Base-by-base conservation (phyloP, 2,888 invertebrate genomes). In the Drosophila pegasa region DNA sequence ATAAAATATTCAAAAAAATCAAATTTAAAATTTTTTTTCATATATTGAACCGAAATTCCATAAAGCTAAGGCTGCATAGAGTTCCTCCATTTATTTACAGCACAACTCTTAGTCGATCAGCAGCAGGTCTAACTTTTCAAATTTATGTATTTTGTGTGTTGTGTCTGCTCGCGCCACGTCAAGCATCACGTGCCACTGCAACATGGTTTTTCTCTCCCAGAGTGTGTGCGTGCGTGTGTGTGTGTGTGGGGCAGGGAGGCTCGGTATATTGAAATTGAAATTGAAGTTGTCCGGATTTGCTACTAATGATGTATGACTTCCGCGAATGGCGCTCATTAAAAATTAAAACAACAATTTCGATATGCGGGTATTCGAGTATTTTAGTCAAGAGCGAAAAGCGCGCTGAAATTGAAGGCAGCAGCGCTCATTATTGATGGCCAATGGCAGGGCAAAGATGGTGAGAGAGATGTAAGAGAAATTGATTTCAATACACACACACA, bases 281-380 rank as follows among this genome's bases (percentile, higher is more conserved):
- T 75, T 61, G 67, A 66, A 72, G 78, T 69, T 75, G 58, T 18
- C 82, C 87, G 82, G 83, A 87, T 84, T 84, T 81, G 86, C 66
- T 85, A 85, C 83, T 84, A 84, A 84, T 84, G 83, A 84, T 84
- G 83, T 76, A 87, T 73, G 87, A 84, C 86, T 85, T 87, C 83
- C 87, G 86, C 71, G 74, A 69, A 66, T 60, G 58, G 51, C 48
- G 83, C 74, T 85, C 84, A 88, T 88, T 88, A 86, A 80, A 85
- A 85, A 85, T 85, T 79, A 78, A 85, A 85, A 80, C 73, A 81
- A 78, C 66, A 75, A 72, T 77, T 75, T 55, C 51, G 40, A 43
- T 50, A 41, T 58, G 41, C 65, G 55, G 37, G 55, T 47, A 51
- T 63, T 63, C 29, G 27, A 38, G 41, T 27, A 55, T 38, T 48